A percentile compares a stretch with the other conserved stretches of the same genome.
These are phyloP conservation scores for Symphodus melops DNA, from an alignment of 2,113 vertebrate species.

Conservation along the genomic window DNA sequence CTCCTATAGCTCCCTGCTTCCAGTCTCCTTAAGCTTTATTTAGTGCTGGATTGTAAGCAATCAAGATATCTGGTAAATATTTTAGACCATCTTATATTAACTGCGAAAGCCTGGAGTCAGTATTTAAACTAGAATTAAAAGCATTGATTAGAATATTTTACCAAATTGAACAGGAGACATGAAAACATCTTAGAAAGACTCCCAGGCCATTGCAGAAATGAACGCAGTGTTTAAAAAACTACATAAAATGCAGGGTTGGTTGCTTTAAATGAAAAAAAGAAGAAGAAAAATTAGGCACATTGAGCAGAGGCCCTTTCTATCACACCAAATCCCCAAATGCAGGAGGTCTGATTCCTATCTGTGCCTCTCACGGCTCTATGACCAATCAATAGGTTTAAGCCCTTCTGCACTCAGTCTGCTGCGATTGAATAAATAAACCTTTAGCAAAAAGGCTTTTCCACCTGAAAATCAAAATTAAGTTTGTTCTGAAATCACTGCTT, in stretches of 20 bases:
- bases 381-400: slow-evolving; percentile 60
- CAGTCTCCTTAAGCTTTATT: slow-evolving; percentile 11
- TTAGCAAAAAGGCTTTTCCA: slow-evolving; percentile 25
- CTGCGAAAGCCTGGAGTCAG: slow-evolving; percentile 16
- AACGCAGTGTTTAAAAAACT: not conserved
- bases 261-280: not conserved
- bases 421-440: slow-evolving; percentile 29
- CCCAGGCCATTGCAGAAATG: not conserved
- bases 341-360: slow-evolving; percentile 52
- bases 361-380: slow-evolving; percentile 48
- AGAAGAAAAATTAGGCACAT: slow-evolving; percentile 37
- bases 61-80: slow-evolving; percentile 1
- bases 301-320: slow-evolving; percentile 14
- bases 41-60: not conserved
- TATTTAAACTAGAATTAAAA: slow-evolving; percentile 7
- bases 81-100: slow-evolving; percentile 18
- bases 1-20: not conserved
- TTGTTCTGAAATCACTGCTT: not conserved
- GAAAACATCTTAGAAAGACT: slow-evolving; percentile 2
- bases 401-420: slow-evolving; percentile 11
- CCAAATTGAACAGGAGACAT: not conserved
- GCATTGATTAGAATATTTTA: slow-evolving; percentile 6
- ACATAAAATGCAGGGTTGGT: not conserved
- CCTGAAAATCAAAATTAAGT: slow-evolving; percentile 18
- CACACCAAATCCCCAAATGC: slow-evolving; percentile 35